phyloP scores from a whole-genome alignment of 2,797 vertebrate species.

The Gephyroberyx darwinii region DNA sequence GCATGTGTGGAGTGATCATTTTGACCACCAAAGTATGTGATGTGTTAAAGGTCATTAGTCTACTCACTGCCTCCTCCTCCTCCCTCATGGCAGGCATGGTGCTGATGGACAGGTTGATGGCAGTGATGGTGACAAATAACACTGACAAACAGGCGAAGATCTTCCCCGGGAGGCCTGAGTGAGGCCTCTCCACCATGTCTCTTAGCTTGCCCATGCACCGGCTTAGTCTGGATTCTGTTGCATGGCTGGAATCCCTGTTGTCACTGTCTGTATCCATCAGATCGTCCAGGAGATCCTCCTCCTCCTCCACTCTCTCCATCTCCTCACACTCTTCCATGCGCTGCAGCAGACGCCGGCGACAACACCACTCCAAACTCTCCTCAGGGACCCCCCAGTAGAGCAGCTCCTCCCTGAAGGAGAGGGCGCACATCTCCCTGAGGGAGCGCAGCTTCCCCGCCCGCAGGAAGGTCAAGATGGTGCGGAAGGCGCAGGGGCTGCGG shows the following conservation, averaged over 20 bases:
- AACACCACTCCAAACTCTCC: slow-evolving; percentile 95
- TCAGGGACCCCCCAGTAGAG: slow-evolving; percentile 98
- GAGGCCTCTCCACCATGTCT: slow-evolving; percentile 98
- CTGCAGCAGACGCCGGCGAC: slow-evolving; percentile 91
- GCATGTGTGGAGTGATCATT: neutral
- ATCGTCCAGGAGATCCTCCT: slow-evolving; percentile 77
- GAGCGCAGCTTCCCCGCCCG: slow-evolving; percentile 93
- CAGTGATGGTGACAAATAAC: slow-evolving; percentile 97
- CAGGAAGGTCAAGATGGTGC: slow-evolving; percentile 95
- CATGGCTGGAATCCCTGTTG: slow-evolving; percentile 44
- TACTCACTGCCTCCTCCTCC: slow-evolving; percentile 94
- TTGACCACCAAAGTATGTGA: neutral
- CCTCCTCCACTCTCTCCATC: slow-evolving; percentile 87
- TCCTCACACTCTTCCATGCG: slow-evolving; percentile 94
- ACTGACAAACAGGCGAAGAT: slow-evolving; percentile 98
- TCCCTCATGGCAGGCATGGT: slow-evolving; percentile 96
- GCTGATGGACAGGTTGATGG: slow-evolving; percentile 97
- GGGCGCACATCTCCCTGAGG: slow-evolving; percentile 92
- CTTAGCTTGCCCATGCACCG: slow-evolving; percentile 90
- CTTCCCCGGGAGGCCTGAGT: slow-evolving; percentile 97
- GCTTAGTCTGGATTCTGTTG: slow-evolving; percentile 80
- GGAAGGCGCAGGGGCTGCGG: slow-evolving; percentile 94
- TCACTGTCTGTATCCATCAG: slow-evolving; percentile 82
- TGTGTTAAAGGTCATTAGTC: slow-evolving; percentile 8
- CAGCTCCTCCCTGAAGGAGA: slow-evolving; percentile 97